phyloP scores from a whole-genome alignment of 2,797 vertebrate genomes.

The Lerista edwardsae region DNA sequence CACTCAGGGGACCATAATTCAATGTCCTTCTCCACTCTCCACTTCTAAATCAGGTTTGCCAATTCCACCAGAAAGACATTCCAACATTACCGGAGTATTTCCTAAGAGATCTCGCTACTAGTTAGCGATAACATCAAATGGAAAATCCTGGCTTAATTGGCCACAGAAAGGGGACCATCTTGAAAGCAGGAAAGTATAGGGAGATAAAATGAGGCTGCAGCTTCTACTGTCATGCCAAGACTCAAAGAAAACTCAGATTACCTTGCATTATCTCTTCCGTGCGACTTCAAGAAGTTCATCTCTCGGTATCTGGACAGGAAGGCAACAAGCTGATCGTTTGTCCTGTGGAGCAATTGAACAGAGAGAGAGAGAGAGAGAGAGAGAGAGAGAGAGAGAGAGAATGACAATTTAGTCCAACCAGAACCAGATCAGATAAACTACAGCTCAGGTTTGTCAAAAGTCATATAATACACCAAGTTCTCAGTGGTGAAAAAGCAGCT shows the following conservation, averaged over 20 bases:
- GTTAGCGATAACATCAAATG: too few relatives aligned
- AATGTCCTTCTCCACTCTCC: too few relatives aligned
- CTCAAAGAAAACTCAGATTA: constrained; percentile 57
- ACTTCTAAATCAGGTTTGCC: too few relatives aligned
- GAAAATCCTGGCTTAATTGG: background rate
- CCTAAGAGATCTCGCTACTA: too few relatives aligned
- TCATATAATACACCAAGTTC: background rate
- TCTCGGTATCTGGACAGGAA: constrained; percentile 95
- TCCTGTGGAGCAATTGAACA: constrained; percentile 76
- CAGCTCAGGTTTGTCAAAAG: background rate
- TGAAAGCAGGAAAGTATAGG: fast-evolving
- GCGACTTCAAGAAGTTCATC: constrained; percentile 99
- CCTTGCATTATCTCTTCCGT: constrained; percentile 97
- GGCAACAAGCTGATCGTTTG: constrained; percentile 94
- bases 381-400: constrained; percentile 56
- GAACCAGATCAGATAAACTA: background rate
- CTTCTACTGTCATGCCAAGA: background rate
- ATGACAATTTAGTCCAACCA: constrained; percentile 4
- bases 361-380: constrained; percentile 54
- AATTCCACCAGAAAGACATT: too few relatives aligned
- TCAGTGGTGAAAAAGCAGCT: background rate
- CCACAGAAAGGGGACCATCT: background rate
- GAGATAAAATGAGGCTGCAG: background rate
- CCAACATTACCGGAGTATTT: too few relatives aligned
- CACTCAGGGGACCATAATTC: too few relatives aligned